These are phyloP conservation scores for Elephas maximus DNA, from an alignment of 2,113 vertebrate genomes.

Conservation along the genomic window DNA sequence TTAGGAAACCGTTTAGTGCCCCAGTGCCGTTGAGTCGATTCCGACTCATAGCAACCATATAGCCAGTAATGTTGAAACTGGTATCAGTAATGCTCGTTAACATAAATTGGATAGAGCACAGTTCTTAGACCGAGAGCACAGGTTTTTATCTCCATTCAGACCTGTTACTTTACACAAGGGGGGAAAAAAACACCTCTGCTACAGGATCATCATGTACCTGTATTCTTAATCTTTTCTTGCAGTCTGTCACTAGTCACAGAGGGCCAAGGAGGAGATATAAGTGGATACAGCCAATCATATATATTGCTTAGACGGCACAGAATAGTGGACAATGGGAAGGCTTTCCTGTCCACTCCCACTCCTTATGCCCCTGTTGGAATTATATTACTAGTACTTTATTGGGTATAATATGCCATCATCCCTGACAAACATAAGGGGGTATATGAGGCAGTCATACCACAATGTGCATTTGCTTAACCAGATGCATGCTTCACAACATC, in stretches of 20 bases:
- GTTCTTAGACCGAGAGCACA: background rate
- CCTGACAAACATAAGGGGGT: background rate
- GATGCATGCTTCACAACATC: background rate
- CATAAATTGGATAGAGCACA: background rate
- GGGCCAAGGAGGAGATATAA: background rate
- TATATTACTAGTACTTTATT: constrained; percentile 20
- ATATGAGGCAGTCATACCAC: background rate
- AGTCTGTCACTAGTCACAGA: background rate
- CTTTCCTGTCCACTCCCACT: background rate
- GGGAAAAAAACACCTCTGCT: background rate
- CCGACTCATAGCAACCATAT: too few relatives aligned
- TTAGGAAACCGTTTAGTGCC: background rate
- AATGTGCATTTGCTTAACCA: background rate
- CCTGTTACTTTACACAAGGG: background rate
- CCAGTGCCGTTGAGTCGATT: too few relatives aligned
- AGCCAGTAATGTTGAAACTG: background rate
- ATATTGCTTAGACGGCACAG: constrained; percentile 6
- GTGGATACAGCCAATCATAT: background rate
- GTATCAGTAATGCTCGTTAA: constrained; percentile 5
- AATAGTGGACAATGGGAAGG: background rate
- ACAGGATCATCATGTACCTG: background rate
- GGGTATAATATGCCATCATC: background rate
- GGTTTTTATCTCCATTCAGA: constrained; percentile 13
- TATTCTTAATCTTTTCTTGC: constrained; percentile 14
- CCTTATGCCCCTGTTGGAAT: background rate